phyloP scores from a whole-genome alignment of 2,888 invertebrate species.

The Prenolepis imparis region DNA sequence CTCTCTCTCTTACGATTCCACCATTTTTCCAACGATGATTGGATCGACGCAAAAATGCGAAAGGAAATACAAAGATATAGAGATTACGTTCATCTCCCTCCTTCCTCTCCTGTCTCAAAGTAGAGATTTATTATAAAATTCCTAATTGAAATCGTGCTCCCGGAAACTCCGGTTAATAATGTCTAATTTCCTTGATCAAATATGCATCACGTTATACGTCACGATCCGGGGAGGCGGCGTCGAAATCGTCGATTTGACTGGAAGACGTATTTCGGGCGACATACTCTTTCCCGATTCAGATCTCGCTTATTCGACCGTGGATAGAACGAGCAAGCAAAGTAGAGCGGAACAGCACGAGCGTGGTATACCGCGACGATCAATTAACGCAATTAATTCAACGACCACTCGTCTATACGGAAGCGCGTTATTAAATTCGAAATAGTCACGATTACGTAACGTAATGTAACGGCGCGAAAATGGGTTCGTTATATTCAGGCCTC shows the following conservation, averaged over 20 bases:
- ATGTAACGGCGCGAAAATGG: constrained; percentile 18
- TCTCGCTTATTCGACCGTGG: neutral
- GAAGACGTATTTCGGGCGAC: neutral
- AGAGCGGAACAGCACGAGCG: constrained; percentile 11
- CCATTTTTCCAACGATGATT: neutral
- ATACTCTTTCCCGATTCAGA: neutral
- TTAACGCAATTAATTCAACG: constrained; percentile 54
- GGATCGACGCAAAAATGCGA: neutral
- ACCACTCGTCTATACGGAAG: constrained; percentile 36
- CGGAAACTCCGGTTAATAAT: neutral
- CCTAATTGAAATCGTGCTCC: neutral
- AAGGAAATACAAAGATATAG: neutral
- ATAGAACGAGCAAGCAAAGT: constrained; percentile 39
- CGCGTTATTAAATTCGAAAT: constrained; percentile 50
- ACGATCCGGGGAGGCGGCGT: neutral
- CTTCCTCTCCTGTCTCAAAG: neutral
- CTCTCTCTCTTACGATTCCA: neutral
- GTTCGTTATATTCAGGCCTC: constrained; percentile 42
- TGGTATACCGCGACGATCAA: constrained; percentile 45
- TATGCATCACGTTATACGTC: neutral
- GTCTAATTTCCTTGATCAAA: neutral
- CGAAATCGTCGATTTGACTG: neutral
- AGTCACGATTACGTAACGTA: constrained; percentile 44
- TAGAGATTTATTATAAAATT: neutral
- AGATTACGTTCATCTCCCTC: neutral